A percentile compares a stretch with the other conserved stretches of the same genome.
Conservation (phyloP, 2,797 vertebrate species). For the Erethizon dorsatum region DNA sequence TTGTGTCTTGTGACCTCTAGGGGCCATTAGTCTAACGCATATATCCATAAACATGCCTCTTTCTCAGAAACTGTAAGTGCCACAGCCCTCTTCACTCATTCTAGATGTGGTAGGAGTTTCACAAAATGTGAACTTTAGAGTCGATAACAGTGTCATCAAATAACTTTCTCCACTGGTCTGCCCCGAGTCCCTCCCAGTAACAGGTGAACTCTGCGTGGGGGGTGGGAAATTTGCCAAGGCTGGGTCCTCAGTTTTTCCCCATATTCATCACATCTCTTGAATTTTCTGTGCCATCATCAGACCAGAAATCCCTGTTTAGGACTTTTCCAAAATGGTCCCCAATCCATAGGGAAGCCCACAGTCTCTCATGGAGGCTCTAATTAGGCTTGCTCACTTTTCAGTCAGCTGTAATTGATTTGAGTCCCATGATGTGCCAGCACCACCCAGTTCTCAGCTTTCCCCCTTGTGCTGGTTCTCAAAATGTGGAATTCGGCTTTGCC, state of each 20-base stretch:
- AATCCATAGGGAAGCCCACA: not conserved
- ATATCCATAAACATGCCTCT: not conserved
- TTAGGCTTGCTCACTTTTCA: not conserved
- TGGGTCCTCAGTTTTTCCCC: not conserved
- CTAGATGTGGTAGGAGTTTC: not conserved
- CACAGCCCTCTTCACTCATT: not conserved
- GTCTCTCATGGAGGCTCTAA: not conserved
- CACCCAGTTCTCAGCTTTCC: not conserved
- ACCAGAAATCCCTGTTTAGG: not conserved
- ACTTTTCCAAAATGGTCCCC: not conserved
- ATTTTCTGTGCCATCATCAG: not conserved
- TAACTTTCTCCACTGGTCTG: not conserved
- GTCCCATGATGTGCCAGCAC: rapidly evolving
- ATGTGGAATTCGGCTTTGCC: not conserved
- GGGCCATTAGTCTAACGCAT: not conserved
- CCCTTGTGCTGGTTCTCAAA: not conserved
- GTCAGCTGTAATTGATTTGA: not conserved
- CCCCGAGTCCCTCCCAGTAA: not conserved
- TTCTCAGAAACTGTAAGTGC: not conserved
- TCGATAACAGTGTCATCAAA: not conserved
- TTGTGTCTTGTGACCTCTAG: not conserved
- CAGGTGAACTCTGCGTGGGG: too few species aligned
- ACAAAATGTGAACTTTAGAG: not conserved
- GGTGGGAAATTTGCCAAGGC: not conserved
- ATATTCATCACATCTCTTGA: not conserved